Percentiles rank a stretch among this genome's conserved stretches.
Conservation (phyloP, 2,797 vertebrate species). For the Sebastes iracundus region DNA sequence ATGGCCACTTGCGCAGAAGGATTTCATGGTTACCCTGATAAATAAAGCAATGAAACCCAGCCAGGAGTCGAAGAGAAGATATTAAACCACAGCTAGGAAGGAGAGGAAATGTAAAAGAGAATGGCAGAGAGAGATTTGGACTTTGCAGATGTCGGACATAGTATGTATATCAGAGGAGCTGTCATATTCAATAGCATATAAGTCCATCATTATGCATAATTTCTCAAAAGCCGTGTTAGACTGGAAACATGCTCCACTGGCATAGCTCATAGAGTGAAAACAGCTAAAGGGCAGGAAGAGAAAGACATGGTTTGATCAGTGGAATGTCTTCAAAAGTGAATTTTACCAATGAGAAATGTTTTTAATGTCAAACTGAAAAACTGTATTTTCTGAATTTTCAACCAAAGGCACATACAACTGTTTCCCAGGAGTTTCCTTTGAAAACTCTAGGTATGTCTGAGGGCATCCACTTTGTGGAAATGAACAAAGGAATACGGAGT, state of each 20-base stretch:
- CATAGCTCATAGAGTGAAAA: conserved; percentile 21
- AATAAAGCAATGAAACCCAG: conserved; percentile 46
- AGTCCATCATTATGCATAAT: conserved; percentile 32
- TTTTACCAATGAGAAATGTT: conserved; percentile 1
- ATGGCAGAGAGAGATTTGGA: not conserved
- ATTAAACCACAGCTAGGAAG: conserved; percentile 13
- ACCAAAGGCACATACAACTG: not conserved
- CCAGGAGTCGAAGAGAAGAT: conserved; percentile 5
- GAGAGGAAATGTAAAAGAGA: conserved; percentile 2
- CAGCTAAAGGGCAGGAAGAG: conserved; percentile 13
- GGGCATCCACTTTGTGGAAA: not conserved
- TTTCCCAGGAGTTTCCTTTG: not conserved
- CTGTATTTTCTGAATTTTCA: not conserved
- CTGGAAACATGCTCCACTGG: conserved; percentile 29
- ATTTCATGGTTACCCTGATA: conserved; percentile 45
- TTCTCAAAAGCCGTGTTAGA: conserved; percentile 40
- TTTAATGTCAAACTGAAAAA: conserved; percentile 11
- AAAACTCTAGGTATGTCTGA: not conserved
- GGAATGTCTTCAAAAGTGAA: not conserved
- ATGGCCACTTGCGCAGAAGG: conserved; percentile 10
- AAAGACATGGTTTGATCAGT: conserved; percentile 3
- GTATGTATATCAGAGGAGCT: conserved; percentile 42
- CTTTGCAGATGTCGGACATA: conserved; percentile 11
- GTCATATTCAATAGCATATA: conserved; percentile 18
- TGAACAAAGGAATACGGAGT: not conserved